Base-by-base conservation (phyloP, 2,797 vertebrate species). In the Crenuchus spilurus region DNA sequence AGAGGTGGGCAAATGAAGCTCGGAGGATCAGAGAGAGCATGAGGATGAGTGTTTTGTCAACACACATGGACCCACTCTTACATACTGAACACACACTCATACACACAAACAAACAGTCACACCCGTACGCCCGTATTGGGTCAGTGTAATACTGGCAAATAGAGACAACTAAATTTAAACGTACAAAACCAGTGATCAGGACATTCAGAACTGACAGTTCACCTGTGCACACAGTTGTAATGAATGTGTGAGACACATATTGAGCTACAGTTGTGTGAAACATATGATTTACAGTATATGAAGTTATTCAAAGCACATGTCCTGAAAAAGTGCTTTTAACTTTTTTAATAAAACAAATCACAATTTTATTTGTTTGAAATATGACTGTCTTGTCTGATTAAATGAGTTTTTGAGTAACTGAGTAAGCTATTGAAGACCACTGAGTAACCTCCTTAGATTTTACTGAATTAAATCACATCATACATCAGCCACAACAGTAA, bases 11-110 rank as follows among this genome's bases (percentile, higher is more conserved):
- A 41, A 68, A 68, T 20, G 20, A 28, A 14, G 54, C 20, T 24
- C 37, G n/a, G 10, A 13, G 60, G 20, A 18, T 13, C 22, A 55
- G 3, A 18, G 7, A 58, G 31, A 48, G 20, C 55, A 31, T 9
- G 67, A 49, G 18, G 24, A 39, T 6, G 39, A 11, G n/a, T 76
- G 60, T 76, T 75, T 76, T 57, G 49, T 48, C 64, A 57, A 70
- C 51, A 55, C 26, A 33, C 18, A 22, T 24, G 31, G 35, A 55
- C 39, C 48, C 46, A 74, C 20, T 39, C 55, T 46, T 11, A 49
- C 37, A 37, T 41, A 54, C 31, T 24, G 60, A 39, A 62, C 20
- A n/a, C 49, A 52, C n/a, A 42, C 9, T 35, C 42, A 39, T 48
- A 30, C 16, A 49, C 51, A 69, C 49, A 64, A 62, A 74, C 66